phyloP scores from a whole-genome alignment of 1,140 invertebrate genomes.

The Drosophila tani region DNA sequence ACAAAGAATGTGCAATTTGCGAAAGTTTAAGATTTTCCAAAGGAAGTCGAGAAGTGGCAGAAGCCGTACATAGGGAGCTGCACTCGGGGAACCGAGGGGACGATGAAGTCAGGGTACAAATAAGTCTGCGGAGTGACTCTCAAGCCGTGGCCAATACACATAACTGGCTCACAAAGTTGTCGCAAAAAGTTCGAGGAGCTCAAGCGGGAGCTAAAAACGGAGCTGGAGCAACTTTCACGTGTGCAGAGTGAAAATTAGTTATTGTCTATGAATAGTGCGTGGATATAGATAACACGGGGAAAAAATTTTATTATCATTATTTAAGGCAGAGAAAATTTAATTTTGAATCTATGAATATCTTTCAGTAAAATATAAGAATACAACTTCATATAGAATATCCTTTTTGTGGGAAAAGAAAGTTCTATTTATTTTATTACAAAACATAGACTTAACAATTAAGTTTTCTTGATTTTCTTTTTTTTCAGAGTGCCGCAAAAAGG shows the following conservation, averaged over 20 bases:
- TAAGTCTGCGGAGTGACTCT: slow-evolving; percentile 27
- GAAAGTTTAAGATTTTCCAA: slow-evolving; percentile 41
- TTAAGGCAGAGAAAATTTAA: too few species aligned
- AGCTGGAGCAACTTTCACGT: slow-evolving; percentile 36
- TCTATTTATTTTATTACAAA: too few species aligned
- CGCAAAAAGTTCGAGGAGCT: slow-evolving; percentile 33
- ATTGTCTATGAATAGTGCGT: slow-evolving; percentile 34
- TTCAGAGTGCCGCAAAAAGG: neutral
- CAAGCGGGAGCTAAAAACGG: neutral
- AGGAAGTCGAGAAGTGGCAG: slow-evolving; percentile 28
- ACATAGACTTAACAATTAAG: too few species aligned
- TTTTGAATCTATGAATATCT: neutral
- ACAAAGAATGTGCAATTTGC: slow-evolving; percentile 39
- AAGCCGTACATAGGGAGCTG: slow-evolving; percentile 9
- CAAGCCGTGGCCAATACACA: slow-evolving; percentile 34
- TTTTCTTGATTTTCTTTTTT: neutral
- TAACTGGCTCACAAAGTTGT: slow-evolving; percentile 42
- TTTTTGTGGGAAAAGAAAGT: neutral
- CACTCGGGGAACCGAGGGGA: neutral
- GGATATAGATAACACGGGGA: neutral
- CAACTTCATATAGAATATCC: neutral
- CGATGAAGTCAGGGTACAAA: slow-evolving; percentile 6
- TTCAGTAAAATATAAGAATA: neutral
- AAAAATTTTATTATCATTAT: neutral
- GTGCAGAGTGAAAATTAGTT: slow-evolving; percentile 57